Evolutionary conservation across 2,113 vertebrate species (phyloP), one percentile per base, ranked within the genome.

Genomic region (Zosterops hypoxanthus): DNA sequence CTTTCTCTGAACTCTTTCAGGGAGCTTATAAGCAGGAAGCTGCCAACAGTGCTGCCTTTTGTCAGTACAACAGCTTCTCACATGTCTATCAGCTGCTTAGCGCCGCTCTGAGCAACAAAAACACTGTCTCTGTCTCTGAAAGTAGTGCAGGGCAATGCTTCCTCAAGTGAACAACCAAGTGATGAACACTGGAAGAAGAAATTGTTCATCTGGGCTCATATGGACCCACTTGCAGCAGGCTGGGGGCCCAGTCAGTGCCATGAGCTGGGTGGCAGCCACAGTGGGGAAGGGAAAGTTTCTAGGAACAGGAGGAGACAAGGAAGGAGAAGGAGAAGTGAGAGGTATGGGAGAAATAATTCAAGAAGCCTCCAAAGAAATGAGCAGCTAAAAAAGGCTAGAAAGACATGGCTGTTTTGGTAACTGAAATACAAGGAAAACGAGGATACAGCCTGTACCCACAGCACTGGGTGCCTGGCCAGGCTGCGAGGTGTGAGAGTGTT

Each of bases 361-460:
- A 78, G 70, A 82, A 65, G 17, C 5, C 14, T 57, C 50, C 49
- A 89, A 59, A 93, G 33, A 8, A 93, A 83, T 14, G 7, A 24
- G 76, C 39, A 90, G 15, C 46, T 88, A 25, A 93, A 57, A 89
- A 90, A 61, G 16, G 16, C 41, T 72, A 53, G 28, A 77, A 91
- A 53, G 59, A 46, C 41, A 47, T 1, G 1, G 16, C 13, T 75
- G 17, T 50, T 80, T 55, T 4, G 1, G 25, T 68, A 46, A 83
- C 17, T 47, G 60, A 73, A 42, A 14, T 73, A 46, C 14, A 46
- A 86, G n/a, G 57, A 84, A 84, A 87, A 79, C 42, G 36, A 94
- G 29, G 57, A 56, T 33, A 44, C 15, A 89, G 52, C 19, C 25
- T 1, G 1, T 56, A 66, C 14, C 28, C 13, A 0, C 1, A 2